phyloP scores from a whole-genome alignment of 1,140 invertebrate genomes.

The Notospermus geniculatus region DNA sequence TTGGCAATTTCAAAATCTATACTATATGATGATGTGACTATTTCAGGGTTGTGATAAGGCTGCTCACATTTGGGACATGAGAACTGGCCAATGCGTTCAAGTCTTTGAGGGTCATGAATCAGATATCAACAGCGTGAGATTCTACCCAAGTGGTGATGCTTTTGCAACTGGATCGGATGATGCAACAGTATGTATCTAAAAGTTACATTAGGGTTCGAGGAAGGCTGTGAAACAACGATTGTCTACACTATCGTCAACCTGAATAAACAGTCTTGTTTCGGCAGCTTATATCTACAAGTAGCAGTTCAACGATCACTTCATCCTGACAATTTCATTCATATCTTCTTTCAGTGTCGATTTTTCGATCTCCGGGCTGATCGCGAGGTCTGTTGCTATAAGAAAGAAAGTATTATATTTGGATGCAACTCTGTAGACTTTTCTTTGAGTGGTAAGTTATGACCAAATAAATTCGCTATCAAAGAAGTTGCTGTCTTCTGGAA shows the following conservation, averaged over 20 bases:
- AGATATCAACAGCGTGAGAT: slow-evolving; percentile 97
- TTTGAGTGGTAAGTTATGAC: slow-evolving; percentile 80
- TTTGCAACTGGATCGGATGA: slow-evolving; percentile 98
- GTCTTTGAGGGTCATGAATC: slow-evolving; percentile 98
- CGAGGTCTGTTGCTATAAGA: slow-evolving; percentile 93
- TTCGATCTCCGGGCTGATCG: slow-evolving; percentile 97
- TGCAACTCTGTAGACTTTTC: slow-evolving; percentile 98
- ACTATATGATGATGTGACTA: no score
- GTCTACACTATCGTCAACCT: no score
- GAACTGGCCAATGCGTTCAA: slow-evolving; percentile 96
- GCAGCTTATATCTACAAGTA: no score
- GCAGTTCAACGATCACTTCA: no score
- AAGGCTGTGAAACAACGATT: no score
- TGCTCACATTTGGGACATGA: slow-evolving; percentile 98
- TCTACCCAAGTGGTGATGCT: slow-evolving; percentile 99
- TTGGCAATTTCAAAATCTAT: no score
- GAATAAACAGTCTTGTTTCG: no score
- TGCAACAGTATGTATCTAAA: slow-evolving; percentile 70
- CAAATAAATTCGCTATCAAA: not conserved
- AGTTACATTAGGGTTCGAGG: no score
- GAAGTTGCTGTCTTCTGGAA: no score
- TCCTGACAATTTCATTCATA: no score
- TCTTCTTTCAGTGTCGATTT: slow-evolving; percentile 76
- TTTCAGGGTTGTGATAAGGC: slow-evolving; percentile 90
- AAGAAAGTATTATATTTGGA: slow-evolving; percentile 97